Base-by-base conservation (phyloP, 2,113 vertebrate species). In the Eupsittula cactorum region DNA sequence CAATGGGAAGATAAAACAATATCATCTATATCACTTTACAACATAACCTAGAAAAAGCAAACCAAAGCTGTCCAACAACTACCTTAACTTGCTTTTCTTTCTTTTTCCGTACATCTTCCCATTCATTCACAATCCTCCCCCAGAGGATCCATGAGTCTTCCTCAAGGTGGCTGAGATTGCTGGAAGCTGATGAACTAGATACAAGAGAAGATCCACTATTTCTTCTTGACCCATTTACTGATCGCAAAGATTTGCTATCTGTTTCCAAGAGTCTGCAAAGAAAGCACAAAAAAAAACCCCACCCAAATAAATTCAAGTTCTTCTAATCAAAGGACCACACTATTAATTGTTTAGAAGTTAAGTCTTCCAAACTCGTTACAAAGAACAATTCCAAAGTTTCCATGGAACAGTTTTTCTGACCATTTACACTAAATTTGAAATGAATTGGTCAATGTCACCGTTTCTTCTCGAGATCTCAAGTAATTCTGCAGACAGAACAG, bases 81-180 rank as follows among this genome's bases (percentile, higher is more conserved):
- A 99, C 99, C 99, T 99, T 99, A 47, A 99, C 98, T 97, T 99
- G 99, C 90, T 99, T 99, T 96, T 99, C 99, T 93, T 99, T 99
- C 97, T 99, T 99, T 97, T 99, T 99, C 79, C 98, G 98, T 44
- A 99, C 98, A 70, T 99, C 99, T 96, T 99, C 99, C 99, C 99
- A 99, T 96, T 99, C 99, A 49, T 99, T 99, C 96, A 99, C 99
- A 67, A 99, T 98, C 85, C 99, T 98, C 14, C 99, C 99, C 99
- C 99, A 99, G 25, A 99, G 97, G 71, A 99, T 99, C 99, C 99
- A 99, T 0, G 99, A 97, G 96, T 99, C 99, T 98, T 99, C 99
- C 97, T 99, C 99, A 89, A 99, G 98, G 91, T 99, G 99, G 86
- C 99, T 99, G 89, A 99, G 99, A 96, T 99, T 99, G 97, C 99